These are phyloP conservation scores for Poecilia picta DNA, from an alignment of 2,797 vertebrate genomes.

Conservation along the genomic window DNA sequence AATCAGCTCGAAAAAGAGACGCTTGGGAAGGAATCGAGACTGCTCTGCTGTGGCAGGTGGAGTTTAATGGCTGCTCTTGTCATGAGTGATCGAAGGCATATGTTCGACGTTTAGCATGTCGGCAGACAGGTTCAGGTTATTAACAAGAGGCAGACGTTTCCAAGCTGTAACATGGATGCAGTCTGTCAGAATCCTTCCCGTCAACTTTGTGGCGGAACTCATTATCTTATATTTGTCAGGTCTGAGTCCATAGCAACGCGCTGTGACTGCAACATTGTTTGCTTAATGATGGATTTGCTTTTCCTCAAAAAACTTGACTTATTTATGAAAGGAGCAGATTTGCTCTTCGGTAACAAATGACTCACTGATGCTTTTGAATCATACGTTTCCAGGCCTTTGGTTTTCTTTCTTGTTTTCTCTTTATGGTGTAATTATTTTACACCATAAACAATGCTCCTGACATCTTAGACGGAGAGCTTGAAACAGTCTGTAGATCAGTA, in stretches of 20 bases:
- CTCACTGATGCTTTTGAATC: background rate
- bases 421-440: constrained; percentile 1
- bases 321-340: constrained; percentile 20
- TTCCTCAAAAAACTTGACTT: constrained; percentile 8
- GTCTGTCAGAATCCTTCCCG: constrained; percentile 21
- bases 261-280: constrained; percentile 33
- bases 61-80: constrained; percentile 14
- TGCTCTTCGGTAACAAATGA: background rate
- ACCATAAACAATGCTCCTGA: background rate
- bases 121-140: constrained; percentile 21
- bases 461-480: background rate
- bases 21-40: constrained; percentile 10
- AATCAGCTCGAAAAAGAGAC: constrained; percentile 30
- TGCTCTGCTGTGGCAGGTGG: constrained; percentile 10
- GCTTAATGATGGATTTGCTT: constrained; percentile 34
- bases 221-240: constrained; percentile 29
- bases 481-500: background rate
- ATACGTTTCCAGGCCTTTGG: background rate
- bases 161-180: constrained; percentile 4
- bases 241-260: constrained; percentile 17
- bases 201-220: constrained; percentile 12
- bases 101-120: background rate
- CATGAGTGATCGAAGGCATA: constrained; percentile 5
- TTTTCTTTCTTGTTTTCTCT: background rate
- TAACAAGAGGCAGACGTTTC: constrained; percentile 32